A percentile compares a stretch with the other conserved stretches of the same genome.
Conservation (phyloP, 2,888 invertebrate species). For the Pristionchus fissidentatus region DNA sequence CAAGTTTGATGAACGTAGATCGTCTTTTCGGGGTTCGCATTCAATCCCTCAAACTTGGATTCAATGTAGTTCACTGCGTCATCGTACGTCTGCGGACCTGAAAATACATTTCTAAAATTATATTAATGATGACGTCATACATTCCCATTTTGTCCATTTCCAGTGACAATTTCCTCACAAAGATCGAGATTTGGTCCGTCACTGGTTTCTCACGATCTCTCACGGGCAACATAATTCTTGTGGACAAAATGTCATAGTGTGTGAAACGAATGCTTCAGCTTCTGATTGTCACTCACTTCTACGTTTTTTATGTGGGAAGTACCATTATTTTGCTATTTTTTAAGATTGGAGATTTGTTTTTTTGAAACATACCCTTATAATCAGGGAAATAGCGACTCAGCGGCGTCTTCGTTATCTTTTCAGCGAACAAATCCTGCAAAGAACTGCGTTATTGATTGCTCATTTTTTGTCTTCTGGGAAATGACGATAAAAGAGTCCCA, state of each 20-base stretch:
- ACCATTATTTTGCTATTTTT: too few species aligned
- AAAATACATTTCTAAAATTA: conserved; percentile 49
- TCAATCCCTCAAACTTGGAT: conserved; percentile 99
- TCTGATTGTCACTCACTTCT: background rate
- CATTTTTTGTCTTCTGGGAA: background rate
- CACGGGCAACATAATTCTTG: background rate
- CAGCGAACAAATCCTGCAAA: conserved; percentile 68
- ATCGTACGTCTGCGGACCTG: conserved; percentile 94
- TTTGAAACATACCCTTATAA: conserved; percentile 72
- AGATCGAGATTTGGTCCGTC: background rate
- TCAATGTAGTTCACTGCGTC: conserved; percentile 99
- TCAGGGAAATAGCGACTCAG: conserved; percentile 72
- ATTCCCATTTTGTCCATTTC: background rate
- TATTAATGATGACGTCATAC: background rate
- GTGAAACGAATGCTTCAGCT: background rate
- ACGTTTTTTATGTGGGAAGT: too few species aligned
- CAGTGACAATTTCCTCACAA: background rate
- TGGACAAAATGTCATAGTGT: background rate
- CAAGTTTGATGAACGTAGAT: conserved; percentile 83
- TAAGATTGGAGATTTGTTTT: too few species aligned
- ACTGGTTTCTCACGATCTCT: background rate
- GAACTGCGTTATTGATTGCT: too few species aligned
- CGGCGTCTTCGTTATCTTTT: conserved; percentile 69
- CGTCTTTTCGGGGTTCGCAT: conserved; percentile 99
- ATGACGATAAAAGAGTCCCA: background rate